Evolutionary conservation across 2,888 invertebrate species (phyloP), one percentile per base, ranked within the genome.

Genomic region (Platycheirus albimanus): DNA sequence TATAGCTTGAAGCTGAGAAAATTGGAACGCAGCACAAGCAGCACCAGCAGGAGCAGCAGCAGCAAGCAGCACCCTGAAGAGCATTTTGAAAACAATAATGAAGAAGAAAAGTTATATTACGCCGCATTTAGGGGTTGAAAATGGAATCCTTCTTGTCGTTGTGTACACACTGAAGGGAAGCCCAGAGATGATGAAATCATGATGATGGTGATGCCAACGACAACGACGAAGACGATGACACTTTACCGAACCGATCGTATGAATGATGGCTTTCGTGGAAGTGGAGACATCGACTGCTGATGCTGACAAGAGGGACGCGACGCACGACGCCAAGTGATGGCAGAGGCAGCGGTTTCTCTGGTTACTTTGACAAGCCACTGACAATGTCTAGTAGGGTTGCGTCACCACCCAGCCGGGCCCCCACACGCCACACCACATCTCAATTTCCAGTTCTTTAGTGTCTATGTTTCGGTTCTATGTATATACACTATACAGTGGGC

Each of bases 351-450:
- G 79, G 75, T 75, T 79, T 58, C 66, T 63, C 47, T 41, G 72
- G 77, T 83, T 77, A 78, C 72, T 78, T 71, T 72, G 83, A 83
- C 72, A 78, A 83, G 67, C 72, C 72, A 63, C 69, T 78, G 77
- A 69, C 83, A 83, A 63, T 63, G 13, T 28, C 33, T 56, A 47
- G 51, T 19, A 47, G 47, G 54, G 36, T 45, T 54, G 3, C 17
- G 54, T 52, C 7, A 13, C n/a, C n/a, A n/a, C n/a, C n/a, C n/a
- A n/a, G n/a, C n/a, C n/a, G n/a, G n/a, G n/a, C n/a, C n/a, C n/a
- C n/a, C n/a, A n/a, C n/a, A n/a, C n/a, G n/a, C n/a, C n/a, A n/a
- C n/a, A n/a, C n/a, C n/a, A n/a, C 10, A 67, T 8, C 38, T 56
- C 33, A 30, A 52, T 52, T 11, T 19, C 52, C 52, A 33, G 30